Conservation (phyloP, 2,888 invertebrate species). For the Mesochorus sp. region DNA sequence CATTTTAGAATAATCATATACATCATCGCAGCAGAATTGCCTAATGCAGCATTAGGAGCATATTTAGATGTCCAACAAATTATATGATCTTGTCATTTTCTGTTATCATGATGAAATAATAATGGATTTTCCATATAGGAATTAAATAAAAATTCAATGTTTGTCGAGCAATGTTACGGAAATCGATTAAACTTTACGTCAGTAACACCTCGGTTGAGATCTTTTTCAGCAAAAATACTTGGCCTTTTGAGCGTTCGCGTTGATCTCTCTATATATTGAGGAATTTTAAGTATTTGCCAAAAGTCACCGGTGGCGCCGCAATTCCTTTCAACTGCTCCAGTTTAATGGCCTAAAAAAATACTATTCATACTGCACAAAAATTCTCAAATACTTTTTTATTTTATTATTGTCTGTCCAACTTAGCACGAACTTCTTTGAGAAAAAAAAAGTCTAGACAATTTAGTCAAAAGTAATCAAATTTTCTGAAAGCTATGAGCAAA, state of each 20-base stretch:
- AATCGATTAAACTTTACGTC: no score
- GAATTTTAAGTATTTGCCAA: slow-evolving; percentile 12
- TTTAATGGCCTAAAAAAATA: not conserved
- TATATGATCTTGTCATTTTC: not conserved
- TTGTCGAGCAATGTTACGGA: no score
- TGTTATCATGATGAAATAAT: not conserved
- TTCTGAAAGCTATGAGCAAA: no score
- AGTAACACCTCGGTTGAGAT: no score
- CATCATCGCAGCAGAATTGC: no score
- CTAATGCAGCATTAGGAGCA: not conserved
- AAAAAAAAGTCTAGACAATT: no score
- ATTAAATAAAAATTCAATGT: not conserved
- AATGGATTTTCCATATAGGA: not conserved
- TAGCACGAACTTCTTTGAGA: no score
- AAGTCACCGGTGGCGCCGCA: not conserved
- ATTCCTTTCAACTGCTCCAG: not conserved
- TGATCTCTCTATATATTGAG: no score
- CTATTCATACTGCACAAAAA: not conserved
- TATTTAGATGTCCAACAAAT: not conserved
- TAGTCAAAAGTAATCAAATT: no score
- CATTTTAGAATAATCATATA: not conserved
- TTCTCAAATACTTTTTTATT: slow-evolving; percentile 32
- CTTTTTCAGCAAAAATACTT: no score
- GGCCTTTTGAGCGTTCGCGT: no score
- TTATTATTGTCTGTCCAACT: not conserved